Conservation (phyloP, 1,140 invertebrate species). For the Archivesica marissinica region DNA sequence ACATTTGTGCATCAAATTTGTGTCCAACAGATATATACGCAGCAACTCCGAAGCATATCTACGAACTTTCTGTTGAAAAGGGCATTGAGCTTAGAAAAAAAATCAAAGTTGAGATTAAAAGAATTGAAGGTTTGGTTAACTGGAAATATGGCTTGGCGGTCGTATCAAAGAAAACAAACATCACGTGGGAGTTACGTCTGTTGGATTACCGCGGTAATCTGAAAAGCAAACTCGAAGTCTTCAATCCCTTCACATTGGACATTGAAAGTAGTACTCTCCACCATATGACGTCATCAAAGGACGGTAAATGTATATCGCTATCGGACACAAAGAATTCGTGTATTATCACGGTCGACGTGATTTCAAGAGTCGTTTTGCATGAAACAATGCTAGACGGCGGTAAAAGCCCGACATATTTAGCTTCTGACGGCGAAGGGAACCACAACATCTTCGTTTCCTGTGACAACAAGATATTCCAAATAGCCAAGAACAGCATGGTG, state of each 20-base stretch:
- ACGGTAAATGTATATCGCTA: conserved; percentile 21
- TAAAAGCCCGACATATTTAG: conserved; percentile 4
- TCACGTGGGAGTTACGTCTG: conserved; percentile 47
- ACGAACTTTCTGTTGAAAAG: conserved; percentile 33
- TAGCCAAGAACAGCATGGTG: conserved; percentile 1
- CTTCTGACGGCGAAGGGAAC: conserved; percentile 14
- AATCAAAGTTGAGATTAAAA: conserved; percentile 36
- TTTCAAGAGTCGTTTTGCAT: background rate
- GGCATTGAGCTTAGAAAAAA: conserved; percentile 30
- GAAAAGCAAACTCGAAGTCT: conserved; percentile 52
- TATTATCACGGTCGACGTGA: conserved; percentile 39
- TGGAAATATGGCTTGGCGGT: conserved; percentile 54
- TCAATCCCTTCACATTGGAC: conserved; percentile 40
- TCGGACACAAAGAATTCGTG: conserved; percentile 42
- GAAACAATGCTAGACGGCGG: conserved; percentile 19
- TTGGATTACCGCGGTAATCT: conserved; percentile 45
- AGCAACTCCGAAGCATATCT: conserved; percentile 38
- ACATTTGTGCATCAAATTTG: conserved; percentile 44
- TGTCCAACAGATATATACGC: conserved; percentile 49
- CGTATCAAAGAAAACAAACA: conserved; percentile 29
- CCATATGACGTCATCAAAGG: conserved; percentile 25
- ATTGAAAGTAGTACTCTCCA: conserved; percentile 21
- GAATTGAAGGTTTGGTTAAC: conserved; percentile 38
- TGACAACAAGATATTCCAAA: conserved; percentile 7
- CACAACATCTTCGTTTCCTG: conserved; percentile 35